Conservation (phyloP, 2,797 vertebrate genomes). For the Cirrhinus mrigala region DNA sequence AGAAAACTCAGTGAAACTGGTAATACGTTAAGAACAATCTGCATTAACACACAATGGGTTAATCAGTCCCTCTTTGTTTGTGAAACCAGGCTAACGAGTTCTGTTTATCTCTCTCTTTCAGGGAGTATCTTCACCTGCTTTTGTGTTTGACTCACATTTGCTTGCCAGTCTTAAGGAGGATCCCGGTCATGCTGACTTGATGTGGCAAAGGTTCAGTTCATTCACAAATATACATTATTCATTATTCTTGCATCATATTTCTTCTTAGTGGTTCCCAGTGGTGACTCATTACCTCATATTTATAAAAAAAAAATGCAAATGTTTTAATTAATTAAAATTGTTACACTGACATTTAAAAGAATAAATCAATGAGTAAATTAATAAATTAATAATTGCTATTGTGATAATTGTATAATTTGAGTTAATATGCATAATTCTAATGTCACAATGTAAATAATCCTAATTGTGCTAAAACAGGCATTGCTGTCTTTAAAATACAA, state of each 20-base stretch:
- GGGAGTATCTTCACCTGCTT: constrained; percentile 43
- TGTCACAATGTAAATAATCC: background rate
- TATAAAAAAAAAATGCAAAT: background rate
- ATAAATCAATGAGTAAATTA: background rate
- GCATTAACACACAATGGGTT: constrained; percentile 22
- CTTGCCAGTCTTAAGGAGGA: constrained; percentile 57
- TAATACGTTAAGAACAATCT: constrained; percentile 30
- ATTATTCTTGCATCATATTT: background rate
- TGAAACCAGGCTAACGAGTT: constrained; percentile 28
- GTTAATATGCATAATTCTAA: background rate
- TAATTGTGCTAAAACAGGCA: background rate
- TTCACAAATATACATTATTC: background rate
- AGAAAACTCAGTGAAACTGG: constrained; percentile 25
- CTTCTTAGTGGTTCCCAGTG: background rate
- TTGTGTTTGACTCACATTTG: constrained; percentile 53
- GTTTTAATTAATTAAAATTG: background rate
- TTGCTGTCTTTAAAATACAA: background rate
- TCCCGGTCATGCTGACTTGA: constrained; percentile 47
- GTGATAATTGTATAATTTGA: background rate
- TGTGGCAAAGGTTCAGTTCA: constrained; percentile 60
- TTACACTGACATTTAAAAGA: background rate
- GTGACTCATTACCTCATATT: background rate
- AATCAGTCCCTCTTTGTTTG: background rate
- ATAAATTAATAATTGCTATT: background rate
- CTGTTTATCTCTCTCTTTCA: constrained; percentile 43